Evolutionary conservation across 2,113 vertebrate genomes (phyloP), one percentile per base, ranked within the genome.

Genomic region (rat (Rattus norvegicus)): DNA sequence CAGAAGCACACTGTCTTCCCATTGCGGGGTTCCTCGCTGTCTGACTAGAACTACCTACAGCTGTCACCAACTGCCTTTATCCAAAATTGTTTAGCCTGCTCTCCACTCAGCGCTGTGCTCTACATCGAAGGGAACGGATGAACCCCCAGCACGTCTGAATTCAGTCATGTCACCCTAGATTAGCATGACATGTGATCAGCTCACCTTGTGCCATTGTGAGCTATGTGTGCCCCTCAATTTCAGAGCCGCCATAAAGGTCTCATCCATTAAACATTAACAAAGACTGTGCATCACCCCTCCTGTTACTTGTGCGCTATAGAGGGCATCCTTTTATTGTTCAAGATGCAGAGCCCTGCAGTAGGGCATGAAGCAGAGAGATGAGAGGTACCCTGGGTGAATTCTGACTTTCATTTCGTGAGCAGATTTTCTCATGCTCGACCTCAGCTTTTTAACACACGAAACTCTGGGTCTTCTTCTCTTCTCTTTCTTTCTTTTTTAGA

Each of bases 361-460:
- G 49, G 19, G 7, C 75, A 52, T 80, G 43, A 92, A 16, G 54
- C 20, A 52, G 30, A 80, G 33, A 4, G 80, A 93, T 43, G 33
- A 91, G 13, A 26, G 5, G 5, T 75, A 65, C 49, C 47, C 83
- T 67, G 79, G n/a, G 43, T 24, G 20, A 77, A n/a, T 56, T 92
- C n/a, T 59, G 0, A 69, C 28, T 49, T 90, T 90, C 61, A 61
- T 69, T 88, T 84, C 14, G 94, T 87, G 88, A 26, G 43, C 30
- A 30, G 43, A 90, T 84, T 84, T 92, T 80, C 36, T 96, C 43
- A 88, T 49, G 47, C 20, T 24, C 88, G 49, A 90, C 9, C 75
- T 92, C 83, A 67, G 5, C 22, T 80, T 92, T 97, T 88, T 56
- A 88, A 67, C 76, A 70, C 47, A 81, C 14, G 92, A 75, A 90